These are phyloP conservation scores for Scrobipalpa costella DNA, from an alignment of 2,888 invertebrate genomes.

Conservation along the genomic window DNA sequence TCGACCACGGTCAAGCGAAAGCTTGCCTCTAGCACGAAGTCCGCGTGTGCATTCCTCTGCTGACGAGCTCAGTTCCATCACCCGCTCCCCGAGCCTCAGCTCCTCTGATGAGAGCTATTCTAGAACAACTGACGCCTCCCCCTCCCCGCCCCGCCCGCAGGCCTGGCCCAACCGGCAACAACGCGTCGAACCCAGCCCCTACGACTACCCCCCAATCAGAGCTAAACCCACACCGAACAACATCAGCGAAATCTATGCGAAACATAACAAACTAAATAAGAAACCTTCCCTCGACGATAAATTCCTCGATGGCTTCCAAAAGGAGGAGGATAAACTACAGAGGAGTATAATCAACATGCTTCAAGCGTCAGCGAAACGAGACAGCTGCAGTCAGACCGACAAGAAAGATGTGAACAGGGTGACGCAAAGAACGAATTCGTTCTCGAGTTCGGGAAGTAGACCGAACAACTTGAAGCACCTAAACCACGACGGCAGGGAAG, in stretches of 20 bases:
- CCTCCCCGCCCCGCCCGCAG: conserved; percentile 81
- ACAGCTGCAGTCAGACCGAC: conserved; percentile 85
- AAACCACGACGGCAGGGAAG: conserved; percentile 74
- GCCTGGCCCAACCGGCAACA: conserved; percentile 73
- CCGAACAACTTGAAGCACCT: conserved; percentile 79
- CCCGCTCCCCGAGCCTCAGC: conserved; percentile 90
- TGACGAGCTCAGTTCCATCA: conserved; percentile 90
- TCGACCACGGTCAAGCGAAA: conserved; percentile 85
- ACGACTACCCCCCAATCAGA: conserved; percentile 83
- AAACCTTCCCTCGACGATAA: conserved; percentile 71
- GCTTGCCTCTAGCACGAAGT: conserved; percentile 80
- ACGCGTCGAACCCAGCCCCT: conserved; percentile 79
- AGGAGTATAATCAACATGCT: conserved; percentile 77
- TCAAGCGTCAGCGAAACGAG: conserved; percentile 81
- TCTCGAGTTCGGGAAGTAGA: conserved; percentile 77
- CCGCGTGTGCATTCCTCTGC: conserved; percentile 88
- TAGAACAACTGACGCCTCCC: conserved; percentile 87
- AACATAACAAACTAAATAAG: conserved; percentile 67
- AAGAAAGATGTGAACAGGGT: conserved; percentile 80
- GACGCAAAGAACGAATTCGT: conserved; percentile 71
- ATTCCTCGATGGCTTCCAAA: conserved; percentile 66
- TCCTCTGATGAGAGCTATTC: conserved; percentile 93
- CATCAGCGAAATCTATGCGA: conserved; percentile 67
- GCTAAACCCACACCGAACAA: conserved; percentile 64
- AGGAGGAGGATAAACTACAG: conserved; percentile 74